Base-by-base conservation (phyloP, 92 coral and sea anemone genomes). In the Porites evermanni region DNA sequence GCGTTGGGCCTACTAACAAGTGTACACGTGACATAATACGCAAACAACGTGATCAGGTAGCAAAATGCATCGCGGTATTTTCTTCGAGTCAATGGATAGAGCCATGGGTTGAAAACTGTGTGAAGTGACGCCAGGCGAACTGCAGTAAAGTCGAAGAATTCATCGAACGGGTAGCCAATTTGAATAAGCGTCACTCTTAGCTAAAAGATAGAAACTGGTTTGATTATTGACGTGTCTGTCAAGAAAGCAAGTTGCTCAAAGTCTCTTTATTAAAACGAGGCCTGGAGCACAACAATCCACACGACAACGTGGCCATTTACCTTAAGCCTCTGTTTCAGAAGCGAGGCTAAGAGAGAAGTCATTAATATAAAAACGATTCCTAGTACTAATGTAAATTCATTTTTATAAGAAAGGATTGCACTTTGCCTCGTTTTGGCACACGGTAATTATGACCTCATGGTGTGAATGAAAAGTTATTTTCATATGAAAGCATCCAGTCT, bases 41-140 rank as follows among this genome's bases (percentile, higher is more conserved):
- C 94, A 24, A 67, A 81, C 89, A 91, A 81, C 54, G 90, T 89
- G 24, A 97, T 75, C 24, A 97, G 86, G 87, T 91, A 85, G 95
- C 96, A 93, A 91, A 95, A 95, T 64, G 95, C 98, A 74, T 92
- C 98, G 23, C 98, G 96, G 91, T 97, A 97, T 75, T 97, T 95
- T 64, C 98, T 89, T 77, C 98, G 87, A 52, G 95, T 89, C 24
- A 97, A 86, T 0, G 98, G 95, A 72, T 97, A 97, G 11, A 97
- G 69, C 99, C 99, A 97, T 3, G 99, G 98, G 70, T 93, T 95
- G 72, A 90, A 74, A 19, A 97, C 96, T 6, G 99, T 88, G 79
- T 97, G 99, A 4, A 95, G 92, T 2, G 98, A 91, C 44, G 98
- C 99, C 6, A 97, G 92, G 12, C 95, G 95, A n/a, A 95, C 88